Percentiles rank a stretch among this genome's conserved stretches.
These are phyloP conservation scores for Bombus huntii DNA, from an alignment of 1,140 invertebrate genomes.

Conservation along the genomic window DNA sequence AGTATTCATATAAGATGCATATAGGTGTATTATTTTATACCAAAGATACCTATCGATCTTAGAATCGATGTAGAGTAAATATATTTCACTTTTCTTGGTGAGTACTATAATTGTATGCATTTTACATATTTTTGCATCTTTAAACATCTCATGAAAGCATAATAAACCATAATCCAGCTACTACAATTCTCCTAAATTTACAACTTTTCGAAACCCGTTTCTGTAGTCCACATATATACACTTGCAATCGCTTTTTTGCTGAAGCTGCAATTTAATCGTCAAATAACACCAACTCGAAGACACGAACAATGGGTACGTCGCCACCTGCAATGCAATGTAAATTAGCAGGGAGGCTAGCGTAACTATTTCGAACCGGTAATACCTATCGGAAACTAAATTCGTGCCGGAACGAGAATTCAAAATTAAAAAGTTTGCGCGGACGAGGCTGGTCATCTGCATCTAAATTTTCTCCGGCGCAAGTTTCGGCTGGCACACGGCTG, in stretches of 20 bases:
- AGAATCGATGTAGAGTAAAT: neutral
- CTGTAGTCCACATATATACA: neutral
- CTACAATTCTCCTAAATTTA: neutral
- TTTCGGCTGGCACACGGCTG: neutral
- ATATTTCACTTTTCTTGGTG: rapidly evolving
- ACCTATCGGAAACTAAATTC: conserved; percentile 4
- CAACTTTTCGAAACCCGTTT: neutral
- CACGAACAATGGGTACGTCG: neutral
- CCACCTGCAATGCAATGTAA: conserved; percentile 7
- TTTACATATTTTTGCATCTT: no score
- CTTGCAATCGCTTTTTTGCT: neutral
- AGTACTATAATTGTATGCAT: neutral
- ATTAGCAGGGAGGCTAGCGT: neutral
- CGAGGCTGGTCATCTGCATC: conserved; percentile 27
- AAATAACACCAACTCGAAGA: neutral
- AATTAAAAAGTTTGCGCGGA: conserved; percentile 45
- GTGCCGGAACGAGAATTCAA: neutral
- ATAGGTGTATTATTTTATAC: neutral
- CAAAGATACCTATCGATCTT: neutral
- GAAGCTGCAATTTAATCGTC: no score
- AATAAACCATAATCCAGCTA: neutral
- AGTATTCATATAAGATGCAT: neutral
- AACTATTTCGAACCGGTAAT: conserved; percentile 15
- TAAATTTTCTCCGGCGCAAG: conserved; percentile 46
- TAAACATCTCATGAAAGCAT: neutral